Evolutionary conservation across 2,113 vertebrate genomes (phyloP), one percentile per base, ranked within the genome.

Genomic region (Hystrix brachyura): DNA sequence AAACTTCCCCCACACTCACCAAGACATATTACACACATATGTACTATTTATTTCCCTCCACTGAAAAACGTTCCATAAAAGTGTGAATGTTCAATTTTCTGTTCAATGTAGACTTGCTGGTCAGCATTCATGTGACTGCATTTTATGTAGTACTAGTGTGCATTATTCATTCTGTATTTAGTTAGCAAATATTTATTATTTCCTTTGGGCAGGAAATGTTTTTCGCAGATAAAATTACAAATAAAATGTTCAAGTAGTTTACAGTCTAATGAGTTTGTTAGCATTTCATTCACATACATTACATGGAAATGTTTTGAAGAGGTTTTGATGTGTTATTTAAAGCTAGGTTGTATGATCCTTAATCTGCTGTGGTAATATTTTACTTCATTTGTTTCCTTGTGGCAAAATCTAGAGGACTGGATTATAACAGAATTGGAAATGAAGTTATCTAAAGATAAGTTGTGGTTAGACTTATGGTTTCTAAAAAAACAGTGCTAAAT

Each of bases 181-280:
- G 60, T 69, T 89, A 43, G 15, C 19, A 82, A 86, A 64, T 7
- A 29, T 65, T 27, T 27, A 69, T 84, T n/a, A 62, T 79, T 29
- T 92, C 51, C 12, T 89, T 72, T 76, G 32, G 19, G 9, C 12
- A 64, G 55, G 57, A 4, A 19, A 5, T 87, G n/a, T 48, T 93
- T 93, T 84, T 62, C 67, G n/a, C 27, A 72, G 29, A 83, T 84
- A 43, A 32, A 87, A 48, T 81, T 65, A 25, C 5, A 71, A 97
- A 83, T 53, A 65, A 25, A 62, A 62, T 55, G 4, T 71, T 94
- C 21, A 38, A 80, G 11, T 67, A 46, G 46, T 57, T 84, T 87
- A 29, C 1, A 74, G 8, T 3, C 8, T 1, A 86, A n/a, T 88
- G 34, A 0, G 15, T 87, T 65, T 72, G 32, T 76, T 74, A 88